Base-by-base conservation (phyloP, 2,888 invertebrate species). In the Dermolepida albohirtum region DNA sequence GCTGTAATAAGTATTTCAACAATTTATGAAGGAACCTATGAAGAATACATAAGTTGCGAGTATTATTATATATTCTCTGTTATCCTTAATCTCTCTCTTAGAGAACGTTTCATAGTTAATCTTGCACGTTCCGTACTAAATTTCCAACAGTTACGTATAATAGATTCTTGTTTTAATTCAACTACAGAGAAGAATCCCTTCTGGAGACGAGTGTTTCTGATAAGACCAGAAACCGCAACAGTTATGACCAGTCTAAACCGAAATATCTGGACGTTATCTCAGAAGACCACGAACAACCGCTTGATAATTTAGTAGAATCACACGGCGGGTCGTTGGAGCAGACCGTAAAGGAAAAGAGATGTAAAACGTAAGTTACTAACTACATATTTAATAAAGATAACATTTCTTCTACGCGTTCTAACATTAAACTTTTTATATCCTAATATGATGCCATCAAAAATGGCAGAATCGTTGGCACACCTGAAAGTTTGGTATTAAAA, bases 321-420 rank as follows among this genome's bases (percentile, higher is more conserved):
- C 59, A 62, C 16, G 49, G 34, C 7, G 59, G 34, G 44, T n/a
- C 14, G 8, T 16, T 47, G 14, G 59, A 62, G n/a, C 47, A 62
- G 14, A 62, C 59, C 47, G 29, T 62, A 29, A 62, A 62, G 43
- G 59, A 62, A 17, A 62, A 62, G 17, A 43, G 59, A 29, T 62
- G 59, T 62, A 62, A 34, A 49, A 47, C 12, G 59, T 62, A 47
- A 62, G 59, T 47, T 11, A 16, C 27, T 6, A 55, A n/a, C 14
- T 44, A 5, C 12, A 44, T 6, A 34, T 1, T 34, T 34, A 34
- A 34, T 8, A 10, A 22, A 22, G 22, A 22, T 22, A 22, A 22
- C 4, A 22, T 22, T 22, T 22, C 22, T 22, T 22, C 4, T 22
- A 4, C 4, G 2, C 4, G 22, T 22, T 22, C 22, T 1, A 22